A percentile compares a stretch with the other conserved stretches of the same genome.
phyloP scores from a whole-genome alignment of 92 coral and sea anemone genomes.

The Ricordea florida region DNA sequence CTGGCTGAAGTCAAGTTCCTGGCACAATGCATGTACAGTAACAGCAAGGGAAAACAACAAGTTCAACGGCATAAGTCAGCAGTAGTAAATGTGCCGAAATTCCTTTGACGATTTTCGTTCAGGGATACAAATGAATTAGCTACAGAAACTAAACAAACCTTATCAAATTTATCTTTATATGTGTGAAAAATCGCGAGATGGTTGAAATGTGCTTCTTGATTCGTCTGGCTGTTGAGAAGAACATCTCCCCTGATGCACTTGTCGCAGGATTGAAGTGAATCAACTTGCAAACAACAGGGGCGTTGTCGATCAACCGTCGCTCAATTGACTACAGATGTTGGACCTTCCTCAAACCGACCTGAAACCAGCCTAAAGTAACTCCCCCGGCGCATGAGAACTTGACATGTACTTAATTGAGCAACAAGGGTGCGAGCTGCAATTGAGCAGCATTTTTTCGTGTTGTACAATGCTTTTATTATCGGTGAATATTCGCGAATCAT shows the following conservation, averaged over 20 bases:
- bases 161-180: slow-evolving; percentile 52
- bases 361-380: slow-evolving; percentile 18
- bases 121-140: slow-evolving; percentile 49
- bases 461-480: too few species aligned
- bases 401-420: slow-evolving; percentile 45
- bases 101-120: slow-evolving; percentile 53
- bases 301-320: slow-evolving; percentile 47
- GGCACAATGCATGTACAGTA: too few species aligned
- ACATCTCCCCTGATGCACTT: slow-evolving; percentile 61
- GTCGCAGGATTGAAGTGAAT: slow-evolving; percentile 63
- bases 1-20: too few species aligned
- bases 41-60: not conserved
- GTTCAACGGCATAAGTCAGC: slow-evolving; percentile 24
- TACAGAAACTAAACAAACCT: slow-evolving; percentile 37
- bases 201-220: slow-evolving; percentile 58
- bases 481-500: too few species aligned
- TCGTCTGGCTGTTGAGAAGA: slow-evolving; percentile 69
- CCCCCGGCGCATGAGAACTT: slow-evolving; percentile 43
- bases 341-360: slow-evolving; percentile 28
- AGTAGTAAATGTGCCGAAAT: slow-evolving; percentile 43
- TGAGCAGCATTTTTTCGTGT: too few species aligned
- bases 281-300: slow-evolving; percentile 55
- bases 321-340: slow-evolving; percentile 27
- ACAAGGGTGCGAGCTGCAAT: too few species aligned
- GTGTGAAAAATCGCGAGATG: slow-evolving; percentile 58